phyloP scores from a whole-genome alignment of 2,113 vertebrate species.

The Odocoileus hemionus region DNA sequence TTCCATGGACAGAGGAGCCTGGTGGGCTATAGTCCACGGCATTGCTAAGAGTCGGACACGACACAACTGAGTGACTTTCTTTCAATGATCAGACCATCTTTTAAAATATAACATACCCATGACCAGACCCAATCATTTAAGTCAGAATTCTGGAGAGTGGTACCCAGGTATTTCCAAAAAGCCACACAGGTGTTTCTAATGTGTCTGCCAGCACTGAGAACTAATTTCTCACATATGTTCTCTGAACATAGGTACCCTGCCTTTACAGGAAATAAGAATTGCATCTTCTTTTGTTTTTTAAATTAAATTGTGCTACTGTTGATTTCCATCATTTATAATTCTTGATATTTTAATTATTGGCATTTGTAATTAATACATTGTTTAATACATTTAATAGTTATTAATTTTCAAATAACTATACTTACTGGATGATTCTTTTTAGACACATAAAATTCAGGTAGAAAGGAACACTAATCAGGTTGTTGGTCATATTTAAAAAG shows the following conservation, averaged over 20 bases:
- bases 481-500: neutral
- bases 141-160: neutral
- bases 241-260: neutral
- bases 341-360: neutral
- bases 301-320: neutral
- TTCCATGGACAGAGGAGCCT: neutral
- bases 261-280: neutral
- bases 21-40: neutral
- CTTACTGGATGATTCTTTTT: neutral
- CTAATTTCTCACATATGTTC: neutral
- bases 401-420: neutral
- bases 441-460: neutral
- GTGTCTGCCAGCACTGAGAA: rapidly evolving
- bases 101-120: neutral
- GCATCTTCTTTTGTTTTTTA: neutral
- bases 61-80: neutral
- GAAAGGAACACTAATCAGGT: neutral
- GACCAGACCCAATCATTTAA: neutral
- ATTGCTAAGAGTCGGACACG: neutral
- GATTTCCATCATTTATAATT: neutral
- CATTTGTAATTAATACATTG: neutral
- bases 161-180: neutral
- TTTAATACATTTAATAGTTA: neutral
- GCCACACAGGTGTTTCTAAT: neutral
- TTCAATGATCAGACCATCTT: neutral